phyloP scores from a whole-genome alignment of 2,888 invertebrate genomes.

The Hetaerina titia region DNA sequence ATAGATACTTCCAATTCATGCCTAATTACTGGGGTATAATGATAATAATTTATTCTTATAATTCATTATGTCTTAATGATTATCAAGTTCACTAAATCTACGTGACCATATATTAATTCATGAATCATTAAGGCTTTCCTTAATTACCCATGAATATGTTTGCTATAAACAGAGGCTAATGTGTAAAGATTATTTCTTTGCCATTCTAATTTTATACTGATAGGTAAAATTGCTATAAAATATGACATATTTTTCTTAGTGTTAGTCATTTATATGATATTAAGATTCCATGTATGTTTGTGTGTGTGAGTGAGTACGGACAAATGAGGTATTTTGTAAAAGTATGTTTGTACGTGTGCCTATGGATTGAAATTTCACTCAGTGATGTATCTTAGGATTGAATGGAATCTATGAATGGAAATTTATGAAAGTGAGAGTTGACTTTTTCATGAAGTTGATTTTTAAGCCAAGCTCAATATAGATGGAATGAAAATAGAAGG shows the following conservation, averaged over 20 bases:
- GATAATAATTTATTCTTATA: constrained; percentile 62
- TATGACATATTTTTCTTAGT: constrained; percentile 54
- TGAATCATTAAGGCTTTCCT: constrained; percentile 17
- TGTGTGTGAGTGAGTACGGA: not conserved
- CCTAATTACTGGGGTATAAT: constrained; percentile 19
- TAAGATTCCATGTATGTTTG: constrained; percentile 39
- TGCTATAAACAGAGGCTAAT: constrained; percentile 26
- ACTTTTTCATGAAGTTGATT: constrained; percentile 38
- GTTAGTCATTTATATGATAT: constrained; percentile 61
- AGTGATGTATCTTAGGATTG: not conserved
- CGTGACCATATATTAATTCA: constrained; percentile 17
- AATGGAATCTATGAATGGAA: constrained; percentile 22
- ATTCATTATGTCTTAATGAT: constrained; percentile 33
- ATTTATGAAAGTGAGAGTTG: constrained; percentile 8
- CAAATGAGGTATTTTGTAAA: constrained; percentile 49
- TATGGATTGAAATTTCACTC: constrained; percentile 26
- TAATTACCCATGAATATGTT: constrained; percentile 17
- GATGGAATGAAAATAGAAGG: not conserved
- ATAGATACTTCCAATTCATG: not conserved
- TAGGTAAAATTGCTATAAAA: constrained; percentile 21
- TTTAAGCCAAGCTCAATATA: constrained; percentile 28
- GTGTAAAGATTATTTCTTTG: constrained; percentile 37
- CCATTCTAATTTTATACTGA: constrained; percentile 49
- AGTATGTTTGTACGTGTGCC: constrained; percentile 33
- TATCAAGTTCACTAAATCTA: not conserved